phyloP scores from a whole-genome alignment of 2,113 vertebrate species.

The Emydura subglobosa region DNA sequence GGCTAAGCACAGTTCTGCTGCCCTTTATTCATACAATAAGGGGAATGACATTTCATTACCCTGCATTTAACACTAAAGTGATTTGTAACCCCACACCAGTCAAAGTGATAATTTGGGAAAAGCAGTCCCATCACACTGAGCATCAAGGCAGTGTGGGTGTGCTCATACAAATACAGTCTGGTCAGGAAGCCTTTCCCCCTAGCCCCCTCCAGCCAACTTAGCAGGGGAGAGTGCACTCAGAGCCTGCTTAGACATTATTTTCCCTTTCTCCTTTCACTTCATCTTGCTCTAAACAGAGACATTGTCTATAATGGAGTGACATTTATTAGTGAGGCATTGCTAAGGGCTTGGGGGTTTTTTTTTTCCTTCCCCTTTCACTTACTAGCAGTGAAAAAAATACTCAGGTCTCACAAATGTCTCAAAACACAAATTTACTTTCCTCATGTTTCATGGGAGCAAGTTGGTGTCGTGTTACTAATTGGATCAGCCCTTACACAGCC shows the following conservation, averaged over 20 bases:
- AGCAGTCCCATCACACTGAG: too few relatives aligned
- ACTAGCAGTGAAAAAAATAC: conserved; percentile 22
- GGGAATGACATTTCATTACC: too few relatives aligned
- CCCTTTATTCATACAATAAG: too few relatives aligned
- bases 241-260: conserved; percentile 61
- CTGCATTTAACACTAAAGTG: too few relatives aligned
- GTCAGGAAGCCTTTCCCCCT: too few relatives aligned
- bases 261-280: conserved; percentile 73
- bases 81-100: too few relatives aligned
- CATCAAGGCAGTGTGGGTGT: too few relatives aligned
- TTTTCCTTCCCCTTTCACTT: conserved; percentile 34
- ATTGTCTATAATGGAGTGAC: conserved; percentile 66
- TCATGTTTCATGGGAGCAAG: not conserved
- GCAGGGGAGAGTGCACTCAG: too few relatives aligned
- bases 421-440: conserved; percentile 7
- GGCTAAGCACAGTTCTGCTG: too few relatives aligned
- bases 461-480: conserved; percentile 62
- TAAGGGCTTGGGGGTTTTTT: not conserved
- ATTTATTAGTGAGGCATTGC: conserved; percentile 51
- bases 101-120: too few relatives aligned
- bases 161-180: too few relatives aligned
- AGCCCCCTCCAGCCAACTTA: too few relatives aligned
- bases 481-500: conserved; percentile 70
- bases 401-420: conserved; percentile 26
- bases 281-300: conserved; percentile 75